phyloP scores from a whole-genome alignment of 1,140 invertebrate species.

The Macrotrachela quadricornifera region DNA sequence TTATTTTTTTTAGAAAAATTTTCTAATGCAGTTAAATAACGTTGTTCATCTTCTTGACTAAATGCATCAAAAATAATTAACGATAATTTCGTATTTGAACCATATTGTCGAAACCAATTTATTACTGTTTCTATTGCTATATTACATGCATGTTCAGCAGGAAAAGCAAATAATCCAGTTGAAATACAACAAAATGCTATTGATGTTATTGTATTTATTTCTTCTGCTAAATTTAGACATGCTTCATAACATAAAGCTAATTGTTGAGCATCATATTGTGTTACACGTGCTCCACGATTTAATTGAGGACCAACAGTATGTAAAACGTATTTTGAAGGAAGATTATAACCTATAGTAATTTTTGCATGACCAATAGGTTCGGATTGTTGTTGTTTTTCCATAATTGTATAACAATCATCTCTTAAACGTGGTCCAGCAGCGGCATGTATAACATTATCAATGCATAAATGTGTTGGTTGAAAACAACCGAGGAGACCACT shows the following conservation, averaged over 20 bases:
- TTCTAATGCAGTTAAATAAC: no score
- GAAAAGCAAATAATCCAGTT: conserved; percentile 1
- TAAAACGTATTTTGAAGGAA: conserved; percentile 60
- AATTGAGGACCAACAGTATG: conserved; percentile 58
- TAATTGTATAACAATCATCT: conserved; percentile 41
- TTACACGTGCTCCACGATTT: conserved; percentile 17
- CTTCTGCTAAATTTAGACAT: background rate
- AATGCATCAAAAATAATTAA: no score
- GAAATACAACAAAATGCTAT: conserved; percentile 5
- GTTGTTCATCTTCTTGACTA: no score
- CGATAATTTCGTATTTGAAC: no score
- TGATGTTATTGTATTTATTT: background rate
- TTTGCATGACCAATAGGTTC: conserved; percentile 66
- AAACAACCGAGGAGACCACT: conserved; percentile 45
- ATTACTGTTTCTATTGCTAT: background rate
- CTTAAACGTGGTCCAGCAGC: conserved; percentile 23
- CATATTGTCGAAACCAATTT: background rate
- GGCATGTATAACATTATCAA: conserved; percentile 63
- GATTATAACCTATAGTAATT: conserved; percentile 56
- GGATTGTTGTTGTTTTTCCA: conserved; percentile 34
- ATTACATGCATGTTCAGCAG: background rate
- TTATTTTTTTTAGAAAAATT: no score
- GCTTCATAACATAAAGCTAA: background rate
- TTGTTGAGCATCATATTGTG: conserved; percentile 9
- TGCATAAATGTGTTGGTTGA: conserved; percentile 33